Base-by-base conservation (phyloP, 1,140 invertebrate genomes). In the Capitella teleta region DNA sequence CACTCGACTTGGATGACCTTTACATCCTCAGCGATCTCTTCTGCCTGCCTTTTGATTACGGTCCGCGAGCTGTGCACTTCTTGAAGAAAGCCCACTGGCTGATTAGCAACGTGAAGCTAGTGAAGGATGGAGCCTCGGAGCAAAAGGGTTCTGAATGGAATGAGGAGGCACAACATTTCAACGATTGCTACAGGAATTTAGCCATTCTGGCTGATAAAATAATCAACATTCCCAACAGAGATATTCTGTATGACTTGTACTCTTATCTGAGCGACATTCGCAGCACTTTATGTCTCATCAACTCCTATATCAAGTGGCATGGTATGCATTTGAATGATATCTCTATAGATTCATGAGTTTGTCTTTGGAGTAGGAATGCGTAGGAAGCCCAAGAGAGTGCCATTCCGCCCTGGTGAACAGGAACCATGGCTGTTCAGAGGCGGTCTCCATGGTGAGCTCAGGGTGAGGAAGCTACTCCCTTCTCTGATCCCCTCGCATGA, bases 391-490 rank as follows among this genome's bases (percentile, higher is more conserved):
- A 40, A 91, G 85, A 90, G 88, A 64, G 91, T 95, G 67, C 86
- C 88, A 10, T 96, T 95, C 72, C 86, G 87, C 80, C 88, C 84
- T 63, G 92, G 91, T 19, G 87, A 93, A 54, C 90, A 95, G 73
- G 92, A 97, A 68, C 91, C 92, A 1, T 97, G 92, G 92, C 84
- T 94, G 34, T 95, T 95, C 72, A 78, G 91, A 41, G 91, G 92
- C 56, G 93, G 93, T 32, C 79, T 96, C 28, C 88, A 86, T 32
- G 85, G 88, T 8, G 92, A 96, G 76, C 76, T 96, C 56, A 86
- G 86, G 76, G 83, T 81, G 72, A 28, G 36, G 10, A n/a, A 12
- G 16, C n/a, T n/a, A n/a, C n/a, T 10, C 10, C 16, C 32, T 34
- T 34, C 16, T 34, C 10, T 16, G 16, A 34, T 12, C 32, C 10